phyloP scores from a whole-genome alignment of 2,797 vertebrate genomes.

The Centropyge bicolor region DNA sequence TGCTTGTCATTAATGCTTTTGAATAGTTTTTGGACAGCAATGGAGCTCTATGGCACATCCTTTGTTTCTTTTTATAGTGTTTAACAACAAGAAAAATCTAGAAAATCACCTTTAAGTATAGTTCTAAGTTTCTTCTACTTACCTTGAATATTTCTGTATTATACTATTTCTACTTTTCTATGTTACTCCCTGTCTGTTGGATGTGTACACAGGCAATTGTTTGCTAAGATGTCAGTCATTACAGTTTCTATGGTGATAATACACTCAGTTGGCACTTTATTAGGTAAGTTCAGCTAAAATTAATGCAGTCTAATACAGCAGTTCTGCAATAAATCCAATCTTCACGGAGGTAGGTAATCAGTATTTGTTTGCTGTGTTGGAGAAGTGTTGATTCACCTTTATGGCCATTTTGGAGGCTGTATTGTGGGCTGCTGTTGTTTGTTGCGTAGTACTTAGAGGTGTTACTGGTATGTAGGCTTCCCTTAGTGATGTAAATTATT shows the following conservation, averaged over 20 bases:
- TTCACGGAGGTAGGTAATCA: neutral
- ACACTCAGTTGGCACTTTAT: neutral
- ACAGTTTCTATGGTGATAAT: conserved; percentile 3
- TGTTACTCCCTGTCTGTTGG: neutral
- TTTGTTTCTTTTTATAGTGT: neutral
- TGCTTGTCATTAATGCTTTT: too few relatives aligned
- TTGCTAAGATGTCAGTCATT: too few relatives aligned
- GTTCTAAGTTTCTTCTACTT: neutral
- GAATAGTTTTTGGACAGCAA: too few relatives aligned
- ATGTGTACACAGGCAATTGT: neutral
- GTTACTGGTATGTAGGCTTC: neutral
- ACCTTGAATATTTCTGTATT: too few relatives aligned
- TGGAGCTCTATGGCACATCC: neutral
- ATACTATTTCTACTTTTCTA: too few relatives aligned
- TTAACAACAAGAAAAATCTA: neutral
- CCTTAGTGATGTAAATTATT: too few relatives aligned
- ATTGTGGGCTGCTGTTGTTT: neutral
- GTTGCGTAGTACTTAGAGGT: neutral
- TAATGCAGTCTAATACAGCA: neutral
- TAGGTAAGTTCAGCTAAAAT: neutral
- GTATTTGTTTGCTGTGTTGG: neutral
- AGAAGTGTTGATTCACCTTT: conserved; percentile 1
- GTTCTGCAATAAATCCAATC: neutral
- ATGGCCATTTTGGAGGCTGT: neutral
- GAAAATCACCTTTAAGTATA: neutral